Conservation (phyloP, 2,113 vertebrate species). For the Phylloscopus whistleri region DNA sequence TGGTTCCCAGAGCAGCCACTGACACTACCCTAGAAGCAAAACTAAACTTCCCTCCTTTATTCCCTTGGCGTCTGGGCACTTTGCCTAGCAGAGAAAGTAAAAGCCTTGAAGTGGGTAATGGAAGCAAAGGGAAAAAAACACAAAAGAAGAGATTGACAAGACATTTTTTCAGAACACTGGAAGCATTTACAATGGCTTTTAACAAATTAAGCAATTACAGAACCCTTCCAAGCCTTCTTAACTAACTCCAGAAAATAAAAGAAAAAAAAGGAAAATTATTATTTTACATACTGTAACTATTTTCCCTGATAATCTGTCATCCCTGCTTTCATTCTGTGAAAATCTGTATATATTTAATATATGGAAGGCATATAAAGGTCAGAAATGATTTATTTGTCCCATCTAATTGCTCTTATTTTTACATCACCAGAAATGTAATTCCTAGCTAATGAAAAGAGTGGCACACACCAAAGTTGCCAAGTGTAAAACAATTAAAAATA, state of each 20-base stretch:
- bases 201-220: not conserved
- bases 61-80: not conserved
- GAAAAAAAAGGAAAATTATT: not conserved
- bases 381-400: not conserved
- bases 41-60: not conserved
- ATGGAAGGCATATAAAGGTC: not conserved
- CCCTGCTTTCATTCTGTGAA: not conserved
- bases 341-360: not conserved
- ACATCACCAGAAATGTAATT: not conserved
- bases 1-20: not conserved
- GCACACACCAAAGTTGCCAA: not conserved
- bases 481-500: not conserved
- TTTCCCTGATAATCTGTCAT: not conserved
- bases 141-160: not conserved
- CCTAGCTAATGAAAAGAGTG: not conserved
- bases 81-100: not conserved
- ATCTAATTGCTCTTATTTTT: not conserved
- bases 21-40: not conserved
- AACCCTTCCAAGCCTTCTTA: not conserved
- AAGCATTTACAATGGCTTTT: not conserved
- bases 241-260: not conserved
- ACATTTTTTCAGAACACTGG: not conserved
- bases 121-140: not conserved
- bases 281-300: not conserved
- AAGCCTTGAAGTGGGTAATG: slow-evolving; percentile 13